Base-by-base conservation (phyloP, 2,888 invertebrate species). In the Pseudanteris insignis region DNA sequence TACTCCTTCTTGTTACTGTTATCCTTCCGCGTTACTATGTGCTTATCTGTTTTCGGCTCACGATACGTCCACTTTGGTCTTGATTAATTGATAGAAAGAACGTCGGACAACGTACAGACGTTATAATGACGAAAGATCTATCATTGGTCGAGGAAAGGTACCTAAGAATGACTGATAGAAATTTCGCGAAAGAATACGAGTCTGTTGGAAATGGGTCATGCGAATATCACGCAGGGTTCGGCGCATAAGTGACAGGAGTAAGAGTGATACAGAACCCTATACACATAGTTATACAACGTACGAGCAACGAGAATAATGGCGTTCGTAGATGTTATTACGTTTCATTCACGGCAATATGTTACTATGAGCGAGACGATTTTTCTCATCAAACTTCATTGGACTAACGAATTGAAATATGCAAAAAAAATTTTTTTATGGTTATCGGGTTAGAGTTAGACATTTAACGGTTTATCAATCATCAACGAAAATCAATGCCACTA, bases 311-410 rank as follows among this genome's bases (percentile, higher is more conserved):
- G 25, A 21, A 40, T 18, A 40, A 41, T 7, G 13, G 12, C 41
- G 28, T 47, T 43, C 51, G 47, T 44, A 57, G 33, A 58, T 66
- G 60, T 71, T 73, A 76, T 74, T 72, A 72, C 70, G 71, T 73
- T 70, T 70, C 72, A 76, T 72, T 76, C 70, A 70, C 71, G 70
- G 61, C 71, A 68, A 71, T 68, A 71, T 74, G 74, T 71, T 72
- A 70, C 70, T 71, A 72, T 66, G 67, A 55, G n/a, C 34, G 28
- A 48, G 28, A 7, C n/a, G 15, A 15, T 15, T 38, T 38, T 14
- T n/a, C 18, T 34, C 25, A 33, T 24, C 9, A 43, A 2, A 9
- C 6, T 13, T 32, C 9, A 13, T 41, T 32, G n/a, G 7, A 18
- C 13, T 30, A 13, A n/a, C 6, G 18, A 18, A 3, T 18, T 18